Base-by-base conservation (phyloP, 92 coral and sea anemone species). In the Chrysogorgia sp. region DNA sequence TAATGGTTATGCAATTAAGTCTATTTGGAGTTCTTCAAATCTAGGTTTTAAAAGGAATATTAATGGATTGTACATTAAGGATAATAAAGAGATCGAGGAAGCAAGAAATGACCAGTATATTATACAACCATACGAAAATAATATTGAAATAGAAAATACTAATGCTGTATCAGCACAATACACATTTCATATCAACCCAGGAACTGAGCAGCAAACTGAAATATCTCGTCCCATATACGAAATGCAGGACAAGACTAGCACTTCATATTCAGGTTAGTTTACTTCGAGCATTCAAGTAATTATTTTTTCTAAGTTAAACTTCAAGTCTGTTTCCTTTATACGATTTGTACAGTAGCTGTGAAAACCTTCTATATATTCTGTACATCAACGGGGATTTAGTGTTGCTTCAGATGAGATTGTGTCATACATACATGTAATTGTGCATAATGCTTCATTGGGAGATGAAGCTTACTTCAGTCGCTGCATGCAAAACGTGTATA, bases 141-240 rank as follows among this genome's bases (percentile, higher is more conserved):
- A n/a, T n/a, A n/a, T n/a, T 20, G 56, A 67, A 52, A 67, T 30
- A 7, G 15, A 55, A 21, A 37, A 40, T 52, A 67, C 21, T 17
- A 31, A 49, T 40, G 56, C n/a, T n/a, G n/a, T n/a, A n/a, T n/a
- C n/a, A n/a, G n/a, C 40, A 10, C 74, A 55, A 1, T 67, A 21
- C 25, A 67, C 74, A 8, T 67, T 67, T 45, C 57, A 67, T 40
- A 67, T 67, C 9, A 22, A 67, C 26, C 57, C 24, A 20, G 33
- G 34, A 28, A 22, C 4, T 34, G 22, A 19, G 35, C 25, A 20
- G 21, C 28, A 24, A 40, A n/a, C 7, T 12, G 33, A 59, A 59
- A 12, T 5, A 17, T 7, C 52, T 52, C 13, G 28, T 22, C 49
- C 21, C 13, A 14, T 66, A 28, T 19, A n/a, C 14, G n/a, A 66